These are phyloP conservation scores for Sepiola atlantica DNA, from an alignment of 2,888 invertebrate species.

Conservation along the genomic window DNA sequence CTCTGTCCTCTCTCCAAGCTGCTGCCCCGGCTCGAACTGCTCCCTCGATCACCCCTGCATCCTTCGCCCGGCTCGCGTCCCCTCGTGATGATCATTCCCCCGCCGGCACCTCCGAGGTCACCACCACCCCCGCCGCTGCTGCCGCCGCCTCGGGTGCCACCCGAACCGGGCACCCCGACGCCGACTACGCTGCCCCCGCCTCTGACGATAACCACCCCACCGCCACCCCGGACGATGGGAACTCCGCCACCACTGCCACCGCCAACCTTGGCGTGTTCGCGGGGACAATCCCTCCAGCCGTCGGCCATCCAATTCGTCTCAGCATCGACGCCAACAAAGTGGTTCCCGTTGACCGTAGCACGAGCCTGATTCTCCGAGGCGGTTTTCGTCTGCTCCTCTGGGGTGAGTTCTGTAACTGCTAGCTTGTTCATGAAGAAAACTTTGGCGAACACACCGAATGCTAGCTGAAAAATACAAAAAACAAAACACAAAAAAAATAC, in stretches of 20 bases:
- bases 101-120: background rate
- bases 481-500: background rate
- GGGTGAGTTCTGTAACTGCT: constrained; percentile 43
- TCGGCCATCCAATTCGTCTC: constrained; percentile 43
- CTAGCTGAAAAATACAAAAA: constrained; percentile 61
- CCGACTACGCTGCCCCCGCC: background rate
- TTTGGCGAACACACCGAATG: constrained; percentile 69
- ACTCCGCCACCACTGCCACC: constrained; percentile 4
- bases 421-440: constrained; percentile 69
- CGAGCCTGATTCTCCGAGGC: constrained; percentile 38
- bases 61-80: background rate
- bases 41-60: background rate
- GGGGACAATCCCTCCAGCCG: constrained; percentile 34
- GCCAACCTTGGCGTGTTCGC: constrained; percentile 9
- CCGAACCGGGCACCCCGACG: background rate
- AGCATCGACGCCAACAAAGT: constrained; percentile 35
- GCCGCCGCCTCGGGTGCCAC: background rate
- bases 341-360: background rate
- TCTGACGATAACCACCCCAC: background rate
- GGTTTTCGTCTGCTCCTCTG: background rate
- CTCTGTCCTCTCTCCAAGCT: background rate
- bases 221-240: background rate
- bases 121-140: background rate
- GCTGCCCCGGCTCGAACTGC: background rate
- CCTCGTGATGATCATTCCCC: background rate